phyloP scores from a whole-genome alignment of 2,797 vertebrate species.

The Sarcophilus harrisii region DNA sequence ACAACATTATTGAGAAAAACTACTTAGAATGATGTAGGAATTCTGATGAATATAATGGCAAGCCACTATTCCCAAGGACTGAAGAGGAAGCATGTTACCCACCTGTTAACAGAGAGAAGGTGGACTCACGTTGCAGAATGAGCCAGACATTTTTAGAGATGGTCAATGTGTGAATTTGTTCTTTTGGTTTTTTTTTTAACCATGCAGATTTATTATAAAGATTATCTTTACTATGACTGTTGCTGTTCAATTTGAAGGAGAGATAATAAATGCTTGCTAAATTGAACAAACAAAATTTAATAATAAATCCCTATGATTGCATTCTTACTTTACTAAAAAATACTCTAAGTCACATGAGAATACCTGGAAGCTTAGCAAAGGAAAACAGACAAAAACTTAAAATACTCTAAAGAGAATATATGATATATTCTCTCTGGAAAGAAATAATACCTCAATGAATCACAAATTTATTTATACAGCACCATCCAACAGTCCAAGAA shows the following conservation, averaged over 20 bases:
- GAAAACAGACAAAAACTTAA: conserved; percentile 6
- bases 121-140: neutral
- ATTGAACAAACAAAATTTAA: neutral
- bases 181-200: neutral
- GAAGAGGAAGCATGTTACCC: neutral
- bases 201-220: neutral
- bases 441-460: neutral
- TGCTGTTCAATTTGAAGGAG: neutral
- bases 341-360: neutral
- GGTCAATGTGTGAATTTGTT: neutral
- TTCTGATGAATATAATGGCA: neutral
- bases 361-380: neutral
- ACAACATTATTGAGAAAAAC: neutral
- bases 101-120: neutral
- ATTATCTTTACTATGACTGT: neutral
- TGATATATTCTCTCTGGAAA: neutral
- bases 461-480: neutral
- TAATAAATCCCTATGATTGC: neutral
- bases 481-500: neutral
- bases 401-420: neutral
- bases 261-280: neutral
- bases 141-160: neutral
- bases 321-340: neutral
- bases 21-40: neutral
- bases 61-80: neutral